Conservation (phyloP, 2,113 vertebrate genomes). For the Hemiprocne comata region DNA sequence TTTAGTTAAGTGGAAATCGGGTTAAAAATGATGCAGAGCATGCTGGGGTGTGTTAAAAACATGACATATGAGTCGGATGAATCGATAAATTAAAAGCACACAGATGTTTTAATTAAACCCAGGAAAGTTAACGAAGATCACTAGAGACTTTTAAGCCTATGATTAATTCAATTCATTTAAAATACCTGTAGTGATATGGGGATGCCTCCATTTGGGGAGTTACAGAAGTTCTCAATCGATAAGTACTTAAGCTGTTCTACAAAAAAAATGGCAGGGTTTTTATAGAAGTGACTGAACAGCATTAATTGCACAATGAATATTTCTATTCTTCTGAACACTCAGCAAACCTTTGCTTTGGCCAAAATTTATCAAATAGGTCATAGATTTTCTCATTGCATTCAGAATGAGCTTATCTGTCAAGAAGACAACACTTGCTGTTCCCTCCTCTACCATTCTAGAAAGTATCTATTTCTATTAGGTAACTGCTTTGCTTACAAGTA, state of each 20-base stretch:
- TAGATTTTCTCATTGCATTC: neutral
- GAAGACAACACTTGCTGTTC: neutral
- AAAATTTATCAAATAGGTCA: neutral
- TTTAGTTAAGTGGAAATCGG: slow-evolving; percentile 87
- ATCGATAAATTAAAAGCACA: slow-evolving; percentile 89
- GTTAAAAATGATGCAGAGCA: slow-evolving; percentile 88
- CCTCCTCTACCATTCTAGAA: neutral
- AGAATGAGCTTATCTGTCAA: neutral
- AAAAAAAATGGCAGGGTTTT: slow-evolving; percentile 51
- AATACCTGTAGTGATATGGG: slow-evolving; percentile 85
- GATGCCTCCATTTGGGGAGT: slow-evolving; percentile 79
- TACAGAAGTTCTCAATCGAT: slow-evolving; percentile 79
- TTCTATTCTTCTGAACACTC: slow-evolving; percentile 40
- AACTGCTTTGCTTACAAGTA: neutral
- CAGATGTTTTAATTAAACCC: slow-evolving; percentile 91
- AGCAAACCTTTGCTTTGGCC: slow-evolving; percentile 2
- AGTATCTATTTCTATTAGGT: neutral
- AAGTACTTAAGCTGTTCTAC: slow-evolving; percentile 73
- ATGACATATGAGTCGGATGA: slow-evolving; percentile 86
- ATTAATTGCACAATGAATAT: slow-evolving; percentile 65
- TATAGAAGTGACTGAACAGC: slow-evolving; percentile 44
- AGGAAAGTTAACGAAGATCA: slow-evolving; percentile 83
- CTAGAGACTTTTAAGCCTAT: slow-evolving; percentile 86
- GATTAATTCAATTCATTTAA: slow-evolving; percentile 89
- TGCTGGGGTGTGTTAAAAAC: slow-evolving; percentile 88